These are phyloP conservation scores for Staurois parvus DNA, from an alignment of 2,797 vertebrate genomes.

Conservation along the genomic window DNA sequence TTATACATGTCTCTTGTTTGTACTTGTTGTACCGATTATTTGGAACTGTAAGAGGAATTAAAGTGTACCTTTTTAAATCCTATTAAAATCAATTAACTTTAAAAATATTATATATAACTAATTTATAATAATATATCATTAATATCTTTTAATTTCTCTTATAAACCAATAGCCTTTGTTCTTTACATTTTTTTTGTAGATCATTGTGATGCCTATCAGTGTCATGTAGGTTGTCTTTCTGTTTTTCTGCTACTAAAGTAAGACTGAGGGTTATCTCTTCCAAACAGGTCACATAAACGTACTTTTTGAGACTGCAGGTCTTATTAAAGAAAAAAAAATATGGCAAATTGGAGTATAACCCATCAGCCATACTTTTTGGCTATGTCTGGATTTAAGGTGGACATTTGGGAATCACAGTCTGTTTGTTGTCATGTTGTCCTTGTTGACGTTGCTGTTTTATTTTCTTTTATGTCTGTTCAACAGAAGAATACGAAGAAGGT, in stretches of 20 bases:
- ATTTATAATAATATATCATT: too few species aligned
- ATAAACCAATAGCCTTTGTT: background rate
- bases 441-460: constrained; percentile 34
- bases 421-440: background rate
- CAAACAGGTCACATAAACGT: background rate
- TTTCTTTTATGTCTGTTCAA: constrained; percentile 45
- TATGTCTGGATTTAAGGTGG: background rate
- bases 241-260: background rate
- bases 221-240: background rate
- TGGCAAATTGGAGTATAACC: background rate
- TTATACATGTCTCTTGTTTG: background rate
- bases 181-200: background rate
- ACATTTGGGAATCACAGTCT: background rate
- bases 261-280: background rate
- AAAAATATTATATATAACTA: background rate
- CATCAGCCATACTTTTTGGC: background rate
- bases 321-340: background rate
- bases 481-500: constrained; percentile 64
- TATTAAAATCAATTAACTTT: too few species aligned
- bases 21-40: background rate
- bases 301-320: background rate
- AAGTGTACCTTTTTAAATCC: background rate
- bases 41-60: constrained; percentile 8
- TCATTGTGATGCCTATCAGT: background rate
- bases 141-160: constrained; percentile 3